Evolutionary conservation across 1,140 invertebrate species (phyloP), one percentile per base, ranked within the genome.

Genomic region (Drosophila teissieri): DNA sequence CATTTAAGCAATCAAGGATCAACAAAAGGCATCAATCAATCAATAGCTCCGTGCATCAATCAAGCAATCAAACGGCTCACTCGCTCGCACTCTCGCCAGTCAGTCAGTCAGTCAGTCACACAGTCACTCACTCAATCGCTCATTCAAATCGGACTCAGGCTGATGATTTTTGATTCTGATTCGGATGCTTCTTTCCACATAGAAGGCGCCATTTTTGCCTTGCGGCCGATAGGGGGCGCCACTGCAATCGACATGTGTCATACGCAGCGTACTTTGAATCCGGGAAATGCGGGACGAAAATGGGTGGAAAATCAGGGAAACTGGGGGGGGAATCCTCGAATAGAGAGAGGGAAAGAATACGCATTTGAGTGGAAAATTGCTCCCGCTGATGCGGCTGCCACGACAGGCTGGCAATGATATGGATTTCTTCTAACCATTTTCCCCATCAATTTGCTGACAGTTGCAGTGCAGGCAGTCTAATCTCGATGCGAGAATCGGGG

Each of bases 311-410:
- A 36, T 36, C 22, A 24, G 56, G 14, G 24, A n/a, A 67, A 49
- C 12, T 37, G 24, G n/a, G 53, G 52, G 24, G n/a, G 53, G 58
- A 24, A 24, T 24, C 24, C 4, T 0, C 4, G 2, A 39, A 48
- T 17, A 37, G 36, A 3, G 14, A 36, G 37, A 14, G 37, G 37
- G 10, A 24, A n/a, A 5, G 34, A 39, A 54, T 55, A 75, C 46
- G 57, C 80, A 83, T 75, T 83, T 83, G 45, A 83, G 80, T 82
- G 80, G 80, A 83, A 83, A 83, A 83, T 83, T 82, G 80, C 80
- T 81, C 65, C 48, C 45, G 78, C 77, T 73, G 68, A 64, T 72
- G 74, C 75, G 65, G 46, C 69, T 79, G 72, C 68, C 49, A 45
- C 45, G 62, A 57, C 45, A 57, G 61, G 53, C 56, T 58, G 68